These are phyloP conservation scores for Sebastes trivittatus DNA, from an alignment of 2,797 vertebrate species.

Conservation along the genomic window DNA sequence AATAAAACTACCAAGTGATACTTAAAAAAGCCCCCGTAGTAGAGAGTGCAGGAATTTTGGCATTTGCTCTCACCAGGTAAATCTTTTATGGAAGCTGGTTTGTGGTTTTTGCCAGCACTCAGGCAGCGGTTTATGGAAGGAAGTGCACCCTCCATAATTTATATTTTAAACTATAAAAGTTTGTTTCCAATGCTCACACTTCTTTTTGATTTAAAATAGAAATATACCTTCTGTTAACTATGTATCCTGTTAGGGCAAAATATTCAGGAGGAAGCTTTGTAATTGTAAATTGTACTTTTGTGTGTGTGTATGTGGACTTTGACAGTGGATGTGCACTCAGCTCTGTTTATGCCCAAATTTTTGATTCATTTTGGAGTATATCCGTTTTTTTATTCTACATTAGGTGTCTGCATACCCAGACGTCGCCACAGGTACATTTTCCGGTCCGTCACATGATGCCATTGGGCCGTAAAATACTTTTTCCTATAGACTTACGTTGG, in stretches of 20 bases:
- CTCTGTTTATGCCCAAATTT: background rate
- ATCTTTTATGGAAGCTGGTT: constrained; percentile 38
- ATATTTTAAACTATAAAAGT: constrained; percentile 18
- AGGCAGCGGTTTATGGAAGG: constrained; percentile 28
- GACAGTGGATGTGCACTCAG: background rate
- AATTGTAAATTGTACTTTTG: background rate
- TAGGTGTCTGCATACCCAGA: background rate
- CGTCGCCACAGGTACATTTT: background rate
- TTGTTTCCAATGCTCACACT: background rate
- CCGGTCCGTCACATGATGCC: too few species aligned
- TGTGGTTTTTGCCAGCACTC: constrained; percentile 31
- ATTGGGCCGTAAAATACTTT: accelerated
- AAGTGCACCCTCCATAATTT: constrained; percentile 45
- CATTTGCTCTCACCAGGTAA: constrained; percentile 21
- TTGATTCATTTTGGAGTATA: background rate
- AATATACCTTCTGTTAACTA: background rate
- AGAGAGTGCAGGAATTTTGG: constrained; percentile 27
- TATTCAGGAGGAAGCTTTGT: background rate
- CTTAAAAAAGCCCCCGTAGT: background rate
- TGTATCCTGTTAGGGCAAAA: background rate
- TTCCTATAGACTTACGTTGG: too few species aligned
- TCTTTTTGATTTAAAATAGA: background rate
- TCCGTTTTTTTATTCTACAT: background rate
- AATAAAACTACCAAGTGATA: background rate
- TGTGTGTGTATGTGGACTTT: background rate